Evolutionary conservation across 1,140 invertebrate species (phyloP).

Genomic region (Drosophila athabasca): DNA sequence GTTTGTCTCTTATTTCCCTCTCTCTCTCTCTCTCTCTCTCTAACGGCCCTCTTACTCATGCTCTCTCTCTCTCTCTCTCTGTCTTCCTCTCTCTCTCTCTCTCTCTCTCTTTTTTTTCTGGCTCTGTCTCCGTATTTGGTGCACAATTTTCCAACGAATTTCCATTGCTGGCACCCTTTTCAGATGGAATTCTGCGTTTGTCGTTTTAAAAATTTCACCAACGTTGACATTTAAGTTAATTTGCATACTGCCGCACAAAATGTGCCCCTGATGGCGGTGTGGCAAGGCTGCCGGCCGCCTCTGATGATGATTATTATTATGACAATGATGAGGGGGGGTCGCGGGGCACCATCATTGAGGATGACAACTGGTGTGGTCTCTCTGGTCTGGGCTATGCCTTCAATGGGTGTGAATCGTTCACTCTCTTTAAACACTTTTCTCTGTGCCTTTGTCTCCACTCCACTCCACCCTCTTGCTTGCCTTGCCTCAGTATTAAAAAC

Average conservation of each 20-base stretch:
- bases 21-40: neutral
- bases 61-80: neutral
- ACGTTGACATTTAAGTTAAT: slow-evolving; percentile 77
- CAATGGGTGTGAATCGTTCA: slow-evolving; percentile 6
- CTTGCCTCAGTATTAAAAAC: slow-evolving; percentile 54
- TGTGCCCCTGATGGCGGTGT: slow-evolving; percentile 15
- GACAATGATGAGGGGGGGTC: slow-evolving; percentile 22
- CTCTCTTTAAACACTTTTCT: neutral
- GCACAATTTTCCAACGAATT: slow-evolving; percentile 67
- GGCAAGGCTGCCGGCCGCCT: slow-evolving; percentile 7
- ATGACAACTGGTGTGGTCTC: too few relatives aligned
- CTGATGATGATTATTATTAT: slow-evolving; percentile 29
- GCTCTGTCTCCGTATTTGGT: slow-evolving; percentile 27
- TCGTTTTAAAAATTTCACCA: slow-evolving; percentile 57
- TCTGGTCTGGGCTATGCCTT: slow-evolving; percentile 13
- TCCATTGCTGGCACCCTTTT: slow-evolving; percentile 43
- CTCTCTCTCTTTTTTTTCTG: neutral
- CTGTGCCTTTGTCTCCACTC: slow-evolving; percentile 6
- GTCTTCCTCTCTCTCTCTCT: neutral
- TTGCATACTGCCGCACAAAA: slow-evolving; percentile 72
- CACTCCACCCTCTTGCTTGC: slow-evolving; percentile 11
- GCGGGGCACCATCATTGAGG: neutral
- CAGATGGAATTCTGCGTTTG: slow-evolving; percentile 58
- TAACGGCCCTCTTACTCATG: too few relatives aligned
- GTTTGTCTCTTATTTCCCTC: slow-evolving; percentile 45